Conservation (phyloP, 2,888 invertebrate genomes). For the Cistogaster globosa region DNA sequence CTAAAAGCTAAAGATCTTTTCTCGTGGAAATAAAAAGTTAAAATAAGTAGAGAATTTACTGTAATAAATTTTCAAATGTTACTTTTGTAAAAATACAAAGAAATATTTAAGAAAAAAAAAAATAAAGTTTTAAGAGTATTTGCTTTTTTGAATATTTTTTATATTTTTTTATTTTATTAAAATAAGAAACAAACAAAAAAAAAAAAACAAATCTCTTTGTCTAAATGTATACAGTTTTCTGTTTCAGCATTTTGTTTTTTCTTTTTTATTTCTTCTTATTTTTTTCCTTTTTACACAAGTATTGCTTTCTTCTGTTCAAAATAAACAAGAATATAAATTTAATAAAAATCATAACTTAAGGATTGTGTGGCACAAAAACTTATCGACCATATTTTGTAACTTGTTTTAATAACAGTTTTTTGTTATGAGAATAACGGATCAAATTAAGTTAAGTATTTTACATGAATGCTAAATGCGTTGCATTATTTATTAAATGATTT, state of each 20-base stretch:
- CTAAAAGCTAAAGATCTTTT: constrained; percentile 17
- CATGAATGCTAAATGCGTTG: background rate
- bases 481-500: no score
- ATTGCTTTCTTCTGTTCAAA: constrained; percentile 35
- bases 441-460: background rate
- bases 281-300: background rate
- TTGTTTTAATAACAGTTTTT: background rate
- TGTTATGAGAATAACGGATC: background rate
- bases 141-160: constrained; percentile 14
- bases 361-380: constrained; percentile 10
- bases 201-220: constrained; percentile 20
- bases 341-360: constrained; percentile 21
- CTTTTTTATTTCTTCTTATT: background rate
- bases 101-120: background rate
- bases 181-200: background rate
- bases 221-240: constrained; percentile 29
- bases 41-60: constrained; percentile 42
- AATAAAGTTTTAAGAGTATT: constrained; percentile 34
- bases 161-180: constrained; percentile 21
- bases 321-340: constrained; percentile 46
- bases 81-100: constrained; percentile 30
- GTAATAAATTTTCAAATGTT: constrained; percentile 52
- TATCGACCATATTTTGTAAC: constrained; percentile 19
- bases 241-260: background rate
- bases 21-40: background rate